Base-by-base conservation (phyloP, 2,888 invertebrate genomes). In the Microplitis deprimator region DNA sequence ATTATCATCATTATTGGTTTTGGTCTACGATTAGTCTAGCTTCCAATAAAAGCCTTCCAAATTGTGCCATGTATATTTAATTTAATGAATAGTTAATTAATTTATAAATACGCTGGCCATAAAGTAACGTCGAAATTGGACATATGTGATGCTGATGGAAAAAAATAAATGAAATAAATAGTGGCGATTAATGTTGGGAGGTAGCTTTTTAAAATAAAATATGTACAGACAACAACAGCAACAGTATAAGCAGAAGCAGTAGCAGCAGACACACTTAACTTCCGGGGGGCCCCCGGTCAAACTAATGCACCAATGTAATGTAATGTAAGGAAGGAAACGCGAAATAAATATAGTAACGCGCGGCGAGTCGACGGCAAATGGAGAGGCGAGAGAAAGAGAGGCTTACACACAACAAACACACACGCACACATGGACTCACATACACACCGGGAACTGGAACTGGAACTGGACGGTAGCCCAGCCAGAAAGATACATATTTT, bases 401-500 rank as follows among this genome's bases (percentile, higher is more conserved):
- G 71, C 65, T 61, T 73, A 70, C 50, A 77, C 68, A 68, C 68
- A 73, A 77, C 68, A 68, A 65, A 73, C 75, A 76, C 75, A 76
- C 76, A 10, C 50, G 13, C 50, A 50, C 50, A 10, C 50, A 13
- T 50, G 72, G 75, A 74, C 64, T 59, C 73, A 70, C 50, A 77
- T 64, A 65, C 65, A 75, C 74, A 76, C 76, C 75, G 83, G 80
- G 74, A 61, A 77, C 76, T 75, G 87, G 87, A 87, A 88, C 88
- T 87, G 87, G 87, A 87, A 87, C 88, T 87, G 88, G 88, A 88
- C 88, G 87, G 85, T 85, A 89, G 89, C 87, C 88, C 88, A 88
- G 87, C 87, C 88, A 89, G 89, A 89, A 89, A 89, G 89, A 89
- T 89, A 89, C 89, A 89, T 89, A 89, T 89, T 89, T 89, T 89